Base-by-base conservation (phyloP, 2,113 vertebrate species). In the Aramus guarauna region DNA sequence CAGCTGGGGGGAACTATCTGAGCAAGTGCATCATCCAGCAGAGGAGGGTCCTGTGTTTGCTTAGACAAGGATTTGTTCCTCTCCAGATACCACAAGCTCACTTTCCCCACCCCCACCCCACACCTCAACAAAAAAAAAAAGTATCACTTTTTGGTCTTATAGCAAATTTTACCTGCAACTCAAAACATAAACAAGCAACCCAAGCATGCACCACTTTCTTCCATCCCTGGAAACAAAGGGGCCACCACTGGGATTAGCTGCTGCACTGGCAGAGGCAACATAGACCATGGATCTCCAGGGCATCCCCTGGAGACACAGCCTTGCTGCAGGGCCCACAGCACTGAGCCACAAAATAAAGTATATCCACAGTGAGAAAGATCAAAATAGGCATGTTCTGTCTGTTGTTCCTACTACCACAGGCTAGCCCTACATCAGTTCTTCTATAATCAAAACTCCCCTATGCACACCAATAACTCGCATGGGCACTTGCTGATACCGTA, bases 401-500 rank as follows among this genome's bases (percentile, higher is more conserved):
- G 32, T 24, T 62, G 36, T 30, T 37, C 43, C 52, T 17, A 9
- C 15, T 69, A 14, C 12, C 21, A 20, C 0, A 48, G 24, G 23
- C 41, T 17, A 39, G 77, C 36, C 21, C 59, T 62, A 29, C 83
- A 66, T 17, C 84, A 87, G 60, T 32, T 67, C 1, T 32, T 48
- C 74, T 22, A 8, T 4, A 62, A 41, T 24, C 63, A 62, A 14
- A 73, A 39, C 23, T 59, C 26, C 32, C 29, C 60, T 45, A 2
- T 13, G 53, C 74, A 68, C 43, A 76, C 14, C 58, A 75, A 0
- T 19, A 78, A 45, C 37, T 89, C 15, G 2, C 48, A 43, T 3
- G 9, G 76, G 64, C 63, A 76, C 59, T 26, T 10, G 0, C 32
- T 56, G 52, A 41, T 9, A 41, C 22, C 1, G 0, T 0, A 18